phyloP scores from a whole-genome alignment of 2,888 invertebrate genomes.

The Hypolimnas misippus region DNA sequence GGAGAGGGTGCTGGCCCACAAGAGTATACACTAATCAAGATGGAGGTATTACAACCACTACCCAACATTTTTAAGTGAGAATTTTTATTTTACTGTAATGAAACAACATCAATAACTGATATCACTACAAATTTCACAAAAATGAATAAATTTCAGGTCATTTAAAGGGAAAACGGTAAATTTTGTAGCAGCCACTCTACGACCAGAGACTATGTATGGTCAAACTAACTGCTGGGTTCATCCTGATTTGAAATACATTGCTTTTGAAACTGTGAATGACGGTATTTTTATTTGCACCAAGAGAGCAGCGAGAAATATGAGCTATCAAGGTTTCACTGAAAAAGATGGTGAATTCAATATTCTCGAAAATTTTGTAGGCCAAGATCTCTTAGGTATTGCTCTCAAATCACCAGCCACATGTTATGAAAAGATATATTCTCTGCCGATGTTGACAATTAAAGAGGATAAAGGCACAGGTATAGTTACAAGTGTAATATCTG shows the following conservation, averaged over 20 bases:
- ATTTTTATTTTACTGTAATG: neutral
- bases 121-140: too few species aligned
- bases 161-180: slow-evolving; percentile 85
- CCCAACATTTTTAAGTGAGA: slow-evolving; percentile 88
- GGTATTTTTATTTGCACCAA: slow-evolving; percentile 95
- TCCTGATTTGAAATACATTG: slow-evolving; percentile 97
- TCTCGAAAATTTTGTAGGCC: slow-evolving; percentile 87
- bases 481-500: slow-evolving; percentile 99
- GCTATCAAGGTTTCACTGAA: slow-evolving; percentile 95
- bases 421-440: slow-evolving; percentile 93
- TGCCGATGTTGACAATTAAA: slow-evolving; percentile 99
- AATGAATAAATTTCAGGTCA: slow-evolving; percentile 58
- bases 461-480: slow-evolving; percentile 99
- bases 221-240: slow-evolving; percentile 99
- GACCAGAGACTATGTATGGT: slow-evolving; percentile 99
- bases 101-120: neutral
- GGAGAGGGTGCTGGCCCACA: slow-evolving; percentile 99
- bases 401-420: slow-evolving; percentile 93
- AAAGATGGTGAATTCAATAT: slow-evolving; percentile 91
- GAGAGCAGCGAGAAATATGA: slow-evolving; percentile 97
- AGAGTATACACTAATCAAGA: slow-evolving; percentile 98
- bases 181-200: slow-evolving; percentile 97
- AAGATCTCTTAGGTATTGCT: slow-evolving; percentile 92
- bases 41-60: slow-evolving; percentile 91
- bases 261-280: slow-evolving; percentile 87